A percentile compares a stretch with the other conserved stretches of the same genome.
These are phyloP conservation scores for Drosophila takahashii DNA, from an alignment of 1,140 invertebrate genomes.

Conservation along the genomic window DNA sequence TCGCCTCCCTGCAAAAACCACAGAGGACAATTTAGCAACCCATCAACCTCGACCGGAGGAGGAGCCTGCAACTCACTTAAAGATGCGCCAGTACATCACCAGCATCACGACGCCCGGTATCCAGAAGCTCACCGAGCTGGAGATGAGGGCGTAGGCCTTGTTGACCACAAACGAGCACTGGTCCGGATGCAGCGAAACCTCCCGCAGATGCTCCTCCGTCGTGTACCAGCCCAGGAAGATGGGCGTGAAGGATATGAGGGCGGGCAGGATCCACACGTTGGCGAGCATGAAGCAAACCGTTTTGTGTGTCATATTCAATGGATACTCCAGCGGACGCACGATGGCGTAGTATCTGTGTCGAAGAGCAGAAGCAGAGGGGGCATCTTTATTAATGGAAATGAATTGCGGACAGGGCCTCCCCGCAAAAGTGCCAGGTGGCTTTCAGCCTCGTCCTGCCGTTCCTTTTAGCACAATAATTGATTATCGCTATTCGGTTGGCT, in stretches of 20 bases:
- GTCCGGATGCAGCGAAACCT: constrained; percentile 89
- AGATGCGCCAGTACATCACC: constrained; percentile 95
- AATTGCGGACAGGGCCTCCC: constrained; percentile 17
- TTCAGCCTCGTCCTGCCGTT: neutral
- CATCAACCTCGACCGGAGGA: neutral
- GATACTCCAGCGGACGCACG: constrained; percentile 94
- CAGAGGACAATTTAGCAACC: constrained; percentile 26
- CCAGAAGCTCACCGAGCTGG: constrained; percentile 97
- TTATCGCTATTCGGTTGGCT: constrained; percentile 13
- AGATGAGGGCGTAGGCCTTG: constrained; percentile 94
- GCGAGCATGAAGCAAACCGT: constrained; percentile 93
- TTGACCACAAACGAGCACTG: constrained; percentile 95
- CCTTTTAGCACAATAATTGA: constrained; percentile 37
- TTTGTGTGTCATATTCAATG: constrained; percentile 93
- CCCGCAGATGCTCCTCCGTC: constrained; percentile 90
- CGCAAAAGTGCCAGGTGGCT: constrained; percentile 17
- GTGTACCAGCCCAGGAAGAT: constrained; percentile 97
- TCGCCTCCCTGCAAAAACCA: constrained; percentile 89
- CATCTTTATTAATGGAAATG: constrained; percentile 43
- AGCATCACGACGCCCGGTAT: constrained; percentile 97
- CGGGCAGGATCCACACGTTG: constrained; percentile 95
- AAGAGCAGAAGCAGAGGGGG: neutral
- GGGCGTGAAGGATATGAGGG: constrained; percentile 97
- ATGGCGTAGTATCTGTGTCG: constrained; percentile 92
- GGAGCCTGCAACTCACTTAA: constrained; percentile 88